Percentiles rank a stretch among this genome's conserved stretches.
Evolutionary conservation across 2,797 vertebrate species (phyloP).

Genomic region (Gephyroberyx darwinii): DNA sequence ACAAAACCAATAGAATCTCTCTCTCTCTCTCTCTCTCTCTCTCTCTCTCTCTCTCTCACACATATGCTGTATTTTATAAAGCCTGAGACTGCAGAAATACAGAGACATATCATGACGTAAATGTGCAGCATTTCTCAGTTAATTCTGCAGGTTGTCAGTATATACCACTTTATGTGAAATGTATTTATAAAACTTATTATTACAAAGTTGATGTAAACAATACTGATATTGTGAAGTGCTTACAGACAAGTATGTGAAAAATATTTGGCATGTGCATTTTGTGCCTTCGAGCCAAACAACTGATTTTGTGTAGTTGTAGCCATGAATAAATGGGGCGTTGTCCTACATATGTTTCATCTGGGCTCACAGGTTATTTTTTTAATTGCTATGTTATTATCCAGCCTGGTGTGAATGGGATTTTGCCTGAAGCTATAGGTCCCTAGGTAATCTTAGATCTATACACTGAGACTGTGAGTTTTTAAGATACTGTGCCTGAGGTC

Average conservation of each 20-base stretch:
- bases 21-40: not conserved
- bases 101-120: slow-evolving; percentile 30
- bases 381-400: not conserved
- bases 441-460: slow-evolving; percentile 4
- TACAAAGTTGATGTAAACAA: slow-evolving; percentile 40
- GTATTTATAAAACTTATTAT: slow-evolving; percentile 67
- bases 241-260: slow-evolving; percentile 38
- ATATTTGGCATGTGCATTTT: slow-evolving; percentile 23
- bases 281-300: slow-evolving; percentile 50
- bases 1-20: not conserved
- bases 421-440: slow-evolving; percentile 7
- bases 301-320: slow-evolving; percentile 49
- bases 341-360: slow-evolving; percentile 30
- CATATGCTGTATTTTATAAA: not conserved
- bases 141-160: slow-evolving; percentile 46
- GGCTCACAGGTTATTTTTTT: not conserved
- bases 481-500: not conserved
- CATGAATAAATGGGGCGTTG: slow-evolving; percentile 64
- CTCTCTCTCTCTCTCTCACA: not conserved
- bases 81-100: slow-evolving; percentile 21
- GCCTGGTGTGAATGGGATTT: slow-evolving; percentile 17
- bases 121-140: slow-evolving; percentile 29
- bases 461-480: not conserved
- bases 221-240: slow-evolving; percentile 36
- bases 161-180: slow-evolving; percentile 29